Evolutionary conservation across 1,140 invertebrate genomes (phyloP).

Genomic region (Leguminivora glycinivorella): DNA sequence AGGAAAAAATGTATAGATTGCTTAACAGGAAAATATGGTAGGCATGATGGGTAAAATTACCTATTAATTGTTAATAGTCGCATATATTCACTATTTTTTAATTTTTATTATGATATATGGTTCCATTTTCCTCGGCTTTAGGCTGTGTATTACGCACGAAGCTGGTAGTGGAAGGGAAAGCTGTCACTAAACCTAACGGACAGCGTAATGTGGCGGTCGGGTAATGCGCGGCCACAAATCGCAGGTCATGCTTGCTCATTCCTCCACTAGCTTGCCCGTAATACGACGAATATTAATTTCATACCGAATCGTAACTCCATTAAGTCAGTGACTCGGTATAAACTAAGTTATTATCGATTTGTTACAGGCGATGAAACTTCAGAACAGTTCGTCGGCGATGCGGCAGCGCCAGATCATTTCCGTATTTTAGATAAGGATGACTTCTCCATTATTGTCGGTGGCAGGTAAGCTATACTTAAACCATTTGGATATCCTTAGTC

Average conservation of each 20-base stretch:
- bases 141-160: neutral
- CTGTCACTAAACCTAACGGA: constrained; percentile 29
- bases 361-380: constrained; percentile 74
- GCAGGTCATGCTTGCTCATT: constrained; percentile 31
- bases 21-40: neutral
- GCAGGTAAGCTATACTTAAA: constrained; percentile 61
- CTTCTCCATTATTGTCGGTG: constrained; percentile 74
- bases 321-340: constrained; percentile 30
- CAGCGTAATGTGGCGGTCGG: constrained; percentile 25
- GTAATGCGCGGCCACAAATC: constrained; percentile 29
- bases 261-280: neutral
- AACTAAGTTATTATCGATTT: constrained; percentile 49
- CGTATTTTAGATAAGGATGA: constrained; percentile 76
- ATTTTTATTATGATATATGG: too few relatives aligned
- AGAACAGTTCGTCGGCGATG: constrained; percentile 73
- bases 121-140: too few relatives aligned
- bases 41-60: constrained; percentile 37
- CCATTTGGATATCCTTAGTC: neutral
- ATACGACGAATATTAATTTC: constrained; percentile 28
- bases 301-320: constrained; percentile 31
- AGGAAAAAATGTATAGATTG: neutral
- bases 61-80: neutral
- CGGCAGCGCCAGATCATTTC: constrained; percentile 71
- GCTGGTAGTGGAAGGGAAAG: constrained; percentile 17
- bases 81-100: too few relatives aligned